Evolutionary conservation across 2,113 vertebrate species (phyloP), one percentile per base, ranked within the genome.

Genomic region (Myotis lucifugus): DNA sequence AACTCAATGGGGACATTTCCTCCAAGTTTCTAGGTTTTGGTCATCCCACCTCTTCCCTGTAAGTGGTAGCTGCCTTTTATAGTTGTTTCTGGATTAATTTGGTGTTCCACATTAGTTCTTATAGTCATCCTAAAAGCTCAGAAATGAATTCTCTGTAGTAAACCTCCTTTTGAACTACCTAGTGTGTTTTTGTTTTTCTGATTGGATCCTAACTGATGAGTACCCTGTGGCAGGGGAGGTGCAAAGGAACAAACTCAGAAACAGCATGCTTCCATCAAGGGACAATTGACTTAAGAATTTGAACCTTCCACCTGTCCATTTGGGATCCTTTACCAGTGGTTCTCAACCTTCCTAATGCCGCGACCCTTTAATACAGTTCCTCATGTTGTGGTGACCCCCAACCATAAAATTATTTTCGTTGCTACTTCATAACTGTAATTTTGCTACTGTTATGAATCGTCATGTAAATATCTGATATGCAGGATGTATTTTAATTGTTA

Each of bases 141-240:
- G 17, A 46, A 81, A 86, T 42, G 21, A 86, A 73, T 87, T 91
- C 34, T 81, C 9, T 66, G 27, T 66, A 81, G 46, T 42, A 61
- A 61, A 83, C 4, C 5, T 11, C n/a, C 37, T 69, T 77, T 88
- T 70, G 34, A 77, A 59, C n/a, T 92, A 54, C 52, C 17, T 70
- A 42, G n/a, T 81, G 21, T 91, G 56, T 67, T 81, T 91, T 34
- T 74, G 17, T 79, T 95, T 94, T 81, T 91, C 32, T 37, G 37
- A 92, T n/a, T 85, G 79, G 69, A 48, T 23, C 37, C 37, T 87
- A 27, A 59, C 40, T 77, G 50, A 70, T 50, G 48, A 91, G 48
- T 74, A 46, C 17, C 64, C 84, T 61, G 29, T 78, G 61, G 52
- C 67, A 42, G 21, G 42, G 21, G 34, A 42, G 40, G 40, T 50